phyloP scores from a whole-genome alignment of 2,888 invertebrate species.

The Syrphus vitripennis region DNA sequence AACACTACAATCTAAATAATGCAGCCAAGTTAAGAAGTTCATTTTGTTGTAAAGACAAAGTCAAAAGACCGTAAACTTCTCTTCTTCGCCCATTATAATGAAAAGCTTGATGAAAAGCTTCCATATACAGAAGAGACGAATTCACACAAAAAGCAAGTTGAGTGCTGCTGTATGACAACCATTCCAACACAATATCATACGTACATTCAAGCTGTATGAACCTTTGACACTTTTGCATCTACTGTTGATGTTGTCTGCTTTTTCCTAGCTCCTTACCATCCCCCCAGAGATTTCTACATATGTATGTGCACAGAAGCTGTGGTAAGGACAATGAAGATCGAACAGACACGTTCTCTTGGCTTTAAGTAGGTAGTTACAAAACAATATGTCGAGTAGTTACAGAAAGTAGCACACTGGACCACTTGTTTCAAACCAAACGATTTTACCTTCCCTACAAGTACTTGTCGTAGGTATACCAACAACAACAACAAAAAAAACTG shows the following conservation, averaged over 20 bases:
- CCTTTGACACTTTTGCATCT: slow-evolving; percentile 14
- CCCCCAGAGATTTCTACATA: background rate
- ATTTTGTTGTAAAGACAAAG: background rate
- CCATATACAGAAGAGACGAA: background rate
- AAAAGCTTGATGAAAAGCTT: slow-evolving; percentile 1
- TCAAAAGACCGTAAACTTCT: background rate
- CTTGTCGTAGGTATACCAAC: background rate
- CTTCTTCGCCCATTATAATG: background rate
- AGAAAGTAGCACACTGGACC: slow-evolving; percentile 22
- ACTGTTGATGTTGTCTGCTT: background rate
- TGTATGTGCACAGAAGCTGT: no score
- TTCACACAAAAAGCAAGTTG: background rate
- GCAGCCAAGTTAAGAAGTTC: background rate
- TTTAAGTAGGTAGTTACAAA: slow-evolving; percentile 21
- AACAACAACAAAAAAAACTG: no score
- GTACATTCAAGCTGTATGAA: slow-evolving; percentile 1
- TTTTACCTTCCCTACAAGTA: background rate
- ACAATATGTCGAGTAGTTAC: slow-evolving; percentile 19
- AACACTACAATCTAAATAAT: background rate
- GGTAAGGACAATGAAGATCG: slow-evolving; percentile 49
- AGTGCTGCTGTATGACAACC: background rate
- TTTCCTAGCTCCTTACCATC: background rate
- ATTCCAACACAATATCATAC: background rate
- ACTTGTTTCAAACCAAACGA: background rate
- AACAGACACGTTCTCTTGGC: slow-evolving; percentile 27